Base-by-base conservation (phyloP, 2,113 vertebrate species). In the Apteryx mantelli region DNA sequence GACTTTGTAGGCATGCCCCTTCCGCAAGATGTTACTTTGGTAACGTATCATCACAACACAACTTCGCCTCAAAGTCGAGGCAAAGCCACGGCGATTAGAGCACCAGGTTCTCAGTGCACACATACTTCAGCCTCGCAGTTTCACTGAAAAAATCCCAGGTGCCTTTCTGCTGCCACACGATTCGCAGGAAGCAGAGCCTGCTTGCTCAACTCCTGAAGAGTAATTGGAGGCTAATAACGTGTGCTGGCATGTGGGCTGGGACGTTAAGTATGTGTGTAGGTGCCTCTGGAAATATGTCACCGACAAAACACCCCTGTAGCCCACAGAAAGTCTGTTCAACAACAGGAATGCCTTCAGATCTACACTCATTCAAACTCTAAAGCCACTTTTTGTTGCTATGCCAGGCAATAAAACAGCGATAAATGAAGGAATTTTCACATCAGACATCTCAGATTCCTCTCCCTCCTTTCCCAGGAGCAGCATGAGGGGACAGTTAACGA, bases 231-330 rank as follows among this genome's bases (percentile, higher is more conserved):
- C 69, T 93, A 64, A 82, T 24, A 91, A 76, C 94, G 7, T 74
- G 94, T 36, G 30, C 96, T 73, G 96, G 95, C 97, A 91, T 69
- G 92, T 42, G 93, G 92, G 83, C 5, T 90, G 96, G 91, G 92
- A 92, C 34, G 32, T 32, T 36, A 84, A 75, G 60, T 92, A 92
- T 76, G 92, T 28, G 80, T 86, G 90, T 36, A 94, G 95, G 88
- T 95, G 94, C 95, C 92, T 96, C 92, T 94, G 95, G 94, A 95
- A 93, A 82, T 22, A 13, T 79, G 96, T 88, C 95, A 38, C 96
- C 86, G 55, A 46, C 92, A 91, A 95, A 95, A 94, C 86, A 89
- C 88, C 92, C 94, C 92, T 71, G 32, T 3, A 64, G 88, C 86
- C 90, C 95, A 84, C 86, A 91, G 92, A 61, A 95, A 65, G 65